These are phyloP conservation scores for Orchesella flavescens DNA, from an alignment of 2,888 invertebrate species.

Conservation along the genomic window DNA sequence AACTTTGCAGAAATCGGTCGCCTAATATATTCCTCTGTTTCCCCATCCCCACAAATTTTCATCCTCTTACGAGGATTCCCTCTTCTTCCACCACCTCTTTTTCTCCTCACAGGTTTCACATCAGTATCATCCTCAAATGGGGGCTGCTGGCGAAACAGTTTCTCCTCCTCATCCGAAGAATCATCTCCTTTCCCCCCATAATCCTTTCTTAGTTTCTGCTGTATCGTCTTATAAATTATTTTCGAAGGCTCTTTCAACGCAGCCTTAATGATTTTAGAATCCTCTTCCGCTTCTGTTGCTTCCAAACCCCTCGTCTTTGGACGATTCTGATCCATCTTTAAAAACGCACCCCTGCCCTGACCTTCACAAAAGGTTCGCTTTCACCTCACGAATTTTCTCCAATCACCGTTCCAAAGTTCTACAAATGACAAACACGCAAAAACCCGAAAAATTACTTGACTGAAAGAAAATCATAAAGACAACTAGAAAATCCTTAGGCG, in stretches of 20 bases:
- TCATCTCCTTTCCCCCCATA: constrained; percentile 38
- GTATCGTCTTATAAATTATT: constrained; percentile 17
- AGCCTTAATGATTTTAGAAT: constrained; percentile 35
- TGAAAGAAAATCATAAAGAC: too few relatives aligned
- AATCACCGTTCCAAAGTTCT: too few relatives aligned
- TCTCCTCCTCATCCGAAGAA: constrained; percentile 38
- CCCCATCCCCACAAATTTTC: background rate
- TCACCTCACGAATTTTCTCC: too few relatives aligned
- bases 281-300: constrained; percentile 51
- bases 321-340: constrained; percentile 51
- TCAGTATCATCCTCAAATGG: constrained; percentile 39
- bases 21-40: constrained; percentile 21
- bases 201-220: constrained; percentile 40
- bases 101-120: constrained; percentile 34
- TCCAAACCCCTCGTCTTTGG: constrained; percentile 50
- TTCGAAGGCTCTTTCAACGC: constrained; percentile 38
- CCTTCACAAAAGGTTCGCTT: too few relatives aligned
- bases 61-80: constrained; percentile 25
- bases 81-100: constrained; percentile 37
- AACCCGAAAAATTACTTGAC: too few relatives aligned
- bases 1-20: constrained; percentile 40
- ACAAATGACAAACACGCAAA: too few relatives aligned
- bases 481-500: too few relatives aligned
- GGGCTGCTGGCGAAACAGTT: constrained; percentile 45
- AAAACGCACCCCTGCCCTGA: too few relatives aligned